These are phyloP conservation scores for Crocallis elinguaria DNA, from an alignment of 2,888 invertebrate species.

Conservation along the genomic window DNA sequence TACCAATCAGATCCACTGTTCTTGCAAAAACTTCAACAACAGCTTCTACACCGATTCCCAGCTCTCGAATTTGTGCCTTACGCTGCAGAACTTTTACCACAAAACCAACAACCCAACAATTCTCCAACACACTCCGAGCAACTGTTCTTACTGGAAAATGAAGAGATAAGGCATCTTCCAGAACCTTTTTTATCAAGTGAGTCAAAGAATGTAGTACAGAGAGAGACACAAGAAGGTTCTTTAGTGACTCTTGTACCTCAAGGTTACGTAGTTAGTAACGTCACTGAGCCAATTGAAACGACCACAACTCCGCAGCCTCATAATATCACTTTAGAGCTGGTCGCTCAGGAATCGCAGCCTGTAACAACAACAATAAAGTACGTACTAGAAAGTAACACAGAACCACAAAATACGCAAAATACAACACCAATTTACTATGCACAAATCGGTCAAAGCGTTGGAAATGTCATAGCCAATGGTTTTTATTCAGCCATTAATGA, in stretches of 20 bases:
- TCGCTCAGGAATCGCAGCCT: conserved; percentile 59
- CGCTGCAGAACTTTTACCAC: conserved; percentile 54
- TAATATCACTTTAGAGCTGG: conserved; percentile 56
- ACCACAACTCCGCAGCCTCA: conserved; percentile 53
- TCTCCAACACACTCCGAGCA: conserved; percentile 46
- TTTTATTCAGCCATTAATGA: conserved; percentile 86
- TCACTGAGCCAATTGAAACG: conserved; percentile 56
- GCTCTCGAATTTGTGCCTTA: conserved; percentile 76
- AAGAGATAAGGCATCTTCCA: conserved; percentile 58
- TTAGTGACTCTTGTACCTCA: conserved; percentile 64
- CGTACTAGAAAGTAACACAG: conserved; percentile 58
- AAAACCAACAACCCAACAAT: conserved; percentile 43
- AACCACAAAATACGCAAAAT: conserved; percentile 44
- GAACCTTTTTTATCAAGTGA: conserved; percentile 56
- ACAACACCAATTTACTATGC: conserved; percentile 78
- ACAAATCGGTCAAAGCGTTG: conserved; percentile 73
- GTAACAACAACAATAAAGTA: conserved; percentile 64
- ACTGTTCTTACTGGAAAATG: conserved; percentile 62
- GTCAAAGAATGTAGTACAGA: conserved; percentile 67
- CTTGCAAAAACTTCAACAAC: conserved; percentile 74
- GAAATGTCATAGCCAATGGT: conserved; percentile 66
- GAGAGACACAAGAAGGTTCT: conserved; percentile 69
- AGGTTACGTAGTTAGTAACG: conserved; percentile 51
- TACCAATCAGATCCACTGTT: conserved; percentile 82
- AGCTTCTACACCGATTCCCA: conserved; percentile 69